Base-by-base conservation (phyloP, 2,888 invertebrate genomes). In the Drosophila dives region DNA sequence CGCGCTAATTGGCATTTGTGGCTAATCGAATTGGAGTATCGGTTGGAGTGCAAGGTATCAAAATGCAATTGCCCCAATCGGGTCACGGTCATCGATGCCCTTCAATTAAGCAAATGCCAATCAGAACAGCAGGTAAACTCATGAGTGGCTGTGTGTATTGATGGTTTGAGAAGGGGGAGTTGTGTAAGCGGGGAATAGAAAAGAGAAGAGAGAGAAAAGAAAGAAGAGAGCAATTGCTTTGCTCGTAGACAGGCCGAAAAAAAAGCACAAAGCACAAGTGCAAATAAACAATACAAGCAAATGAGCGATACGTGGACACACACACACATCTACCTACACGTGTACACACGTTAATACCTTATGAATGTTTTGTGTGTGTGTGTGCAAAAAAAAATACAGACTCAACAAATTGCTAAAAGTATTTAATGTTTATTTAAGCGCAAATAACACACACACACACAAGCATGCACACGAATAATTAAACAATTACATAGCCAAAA, bases 351-450 rank as follows among this genome's bases (percentile, higher is more conserved):
- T 15, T 7, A 45, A 23, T 23, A 45, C 23, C 45, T 23, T 45
- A 23, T 45, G 15, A 45, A 45, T 45, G 15, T 42, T n/a, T 42
- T n/a, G n/a, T n/a, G n/a, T 10, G 11, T 50, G 29, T 49, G 23
- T 60, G 49, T 38, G 23, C 23, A 23, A 67, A 49, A 69, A 67
- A 68, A 64, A 67, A 53, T 64, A 68, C 59, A 64, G 48, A 68
- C 68, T 68, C 64, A 80, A 81, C 72, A 80, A 83, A 83, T 74
- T 75, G 65, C 65, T 67, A 71, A 72, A 70, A 71, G 71, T 75
- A 70, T 72, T 73, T 65, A 83, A 67, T 84, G 85, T 81, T 84
- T 86, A 79, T 74, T 86, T 82, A 78, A 81, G 80, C 84, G 72
- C 80, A 82, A 83, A 86, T 75, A 70, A 69, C 48, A 63, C 71